Conservation (phyloP, 2,797 vertebrate species). For the Epinephelus awoara region DNA sequence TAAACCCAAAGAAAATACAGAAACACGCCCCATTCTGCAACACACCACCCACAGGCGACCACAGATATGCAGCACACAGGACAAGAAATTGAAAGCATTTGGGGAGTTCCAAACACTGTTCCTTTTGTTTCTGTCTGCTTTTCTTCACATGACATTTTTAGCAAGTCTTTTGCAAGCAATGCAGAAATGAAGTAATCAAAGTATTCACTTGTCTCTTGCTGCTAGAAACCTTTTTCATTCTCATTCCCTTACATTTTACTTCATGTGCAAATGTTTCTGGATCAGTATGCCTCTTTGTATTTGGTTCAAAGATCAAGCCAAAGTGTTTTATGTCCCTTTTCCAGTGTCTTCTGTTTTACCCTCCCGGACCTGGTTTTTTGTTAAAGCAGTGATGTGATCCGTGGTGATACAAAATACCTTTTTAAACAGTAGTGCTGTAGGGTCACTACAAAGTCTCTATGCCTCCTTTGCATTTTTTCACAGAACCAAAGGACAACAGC, state of each 20-base stretch:
- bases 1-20: conserved; percentile 34
- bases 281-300: conserved; percentile 12
- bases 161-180: conserved; percentile 45
- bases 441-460: no score
- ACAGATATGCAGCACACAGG: conserved; percentile 69
- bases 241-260: neutral
- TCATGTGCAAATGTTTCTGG: neutral
- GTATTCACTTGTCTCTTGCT: conserved; percentile 13
- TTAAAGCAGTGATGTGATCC: conserved; percentile 1
- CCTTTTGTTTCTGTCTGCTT: conserved; percentile 59
- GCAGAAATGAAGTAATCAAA: conserved; percentile 38
- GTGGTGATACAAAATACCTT: neutral
- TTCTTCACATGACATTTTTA: conserved; percentile 60
- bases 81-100: conserved; percentile 59
- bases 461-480: no score
- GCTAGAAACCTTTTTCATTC: conserved; percentile 18
- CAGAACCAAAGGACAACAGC: no score
- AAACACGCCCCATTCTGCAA: conserved; percentile 32
- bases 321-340: neutral
- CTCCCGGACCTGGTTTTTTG: neutral
- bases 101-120: conserved; percentile 50
- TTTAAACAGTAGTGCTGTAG: no score
- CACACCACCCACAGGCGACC: conserved; percentile 66
- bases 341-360: conserved; percentile 1
- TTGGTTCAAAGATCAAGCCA: conserved; percentile 10